phyloP scores from a whole-genome alignment of 30 jellyfish, hydroid and myxozoan species.

The Aurelia aurita region DNA sequence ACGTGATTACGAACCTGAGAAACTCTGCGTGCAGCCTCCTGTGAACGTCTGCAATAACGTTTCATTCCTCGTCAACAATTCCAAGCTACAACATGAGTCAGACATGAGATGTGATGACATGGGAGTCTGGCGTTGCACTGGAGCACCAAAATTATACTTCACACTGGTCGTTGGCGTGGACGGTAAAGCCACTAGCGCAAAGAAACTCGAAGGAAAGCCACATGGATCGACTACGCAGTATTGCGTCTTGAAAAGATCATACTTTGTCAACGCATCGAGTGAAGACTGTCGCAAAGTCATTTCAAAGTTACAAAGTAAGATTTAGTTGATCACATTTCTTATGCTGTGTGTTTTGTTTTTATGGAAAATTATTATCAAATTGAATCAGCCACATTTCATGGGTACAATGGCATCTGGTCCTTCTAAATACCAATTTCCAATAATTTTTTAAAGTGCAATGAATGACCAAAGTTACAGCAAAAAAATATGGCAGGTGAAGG shows the following conservation, averaged over 20 bases:
- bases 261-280: slow-evolving; percentile 13
- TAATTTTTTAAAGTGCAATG: too few species aligned
- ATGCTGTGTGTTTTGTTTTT: not conserved
- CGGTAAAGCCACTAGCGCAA: not conserved
- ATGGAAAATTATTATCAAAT: too few species aligned
- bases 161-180: not conserved
- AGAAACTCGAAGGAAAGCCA: not conserved
- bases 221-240: not conserved
- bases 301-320: not conserved
- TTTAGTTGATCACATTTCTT: not conserved
- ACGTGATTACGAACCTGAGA: not conserved
- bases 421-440: too few species aligned
- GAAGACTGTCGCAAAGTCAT: slow-evolving; percentile 19
- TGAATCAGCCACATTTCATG: too few species aligned
- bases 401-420: too few species aligned
- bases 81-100: not conserved
- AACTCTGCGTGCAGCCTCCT: slow-evolving; percentile 2
- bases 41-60: not conserved
- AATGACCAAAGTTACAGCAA: too few species aligned
- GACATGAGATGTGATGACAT: slow-evolving; percentile 2
- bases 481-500: too few species aligned
- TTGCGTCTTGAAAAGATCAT: slow-evolving; percentile 6
- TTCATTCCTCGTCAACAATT: slow-evolving; percentile 8
- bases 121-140: slow-evolving; percentile 14
- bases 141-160: not conserved